Conservation (phyloP, 2,888 invertebrate genomes). For the Rotaria magnacalcarata region DNA sequence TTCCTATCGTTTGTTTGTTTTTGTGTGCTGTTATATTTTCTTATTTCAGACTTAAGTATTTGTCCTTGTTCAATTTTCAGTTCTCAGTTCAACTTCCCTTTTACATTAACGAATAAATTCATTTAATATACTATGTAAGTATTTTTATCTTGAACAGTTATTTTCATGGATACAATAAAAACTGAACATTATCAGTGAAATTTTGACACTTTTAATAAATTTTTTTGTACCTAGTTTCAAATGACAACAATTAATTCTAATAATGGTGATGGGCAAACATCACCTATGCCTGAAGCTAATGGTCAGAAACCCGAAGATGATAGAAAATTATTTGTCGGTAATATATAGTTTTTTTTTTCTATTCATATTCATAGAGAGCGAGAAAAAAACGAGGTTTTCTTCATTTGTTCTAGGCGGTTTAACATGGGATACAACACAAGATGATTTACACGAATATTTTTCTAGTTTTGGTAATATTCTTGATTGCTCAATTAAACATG, state of each 20-base stretch:
- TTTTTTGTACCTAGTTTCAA: not conserved
- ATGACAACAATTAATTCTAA: constrained; percentile 26
- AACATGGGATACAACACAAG: constrained; percentile 35
- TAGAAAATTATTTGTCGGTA: constrained; percentile 37
- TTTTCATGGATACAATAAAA: not conserved
- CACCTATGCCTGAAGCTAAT: not conserved
- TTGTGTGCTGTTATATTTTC: not conserved
- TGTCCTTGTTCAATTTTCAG: not conserved
- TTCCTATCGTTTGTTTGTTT: not conserved
- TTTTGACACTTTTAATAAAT: not conserved
- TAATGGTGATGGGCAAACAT: not conserved
- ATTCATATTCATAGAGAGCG: not conserved
- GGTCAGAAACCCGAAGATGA: constrained; percentile 21
- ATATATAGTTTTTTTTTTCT: not conserved
- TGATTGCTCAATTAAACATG: constrained; percentile 34
- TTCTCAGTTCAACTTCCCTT: not conserved
- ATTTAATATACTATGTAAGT: constrained; percentile 10
- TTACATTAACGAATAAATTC: constrained; percentile 7
- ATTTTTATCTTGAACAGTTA: not conserved
- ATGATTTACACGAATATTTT: constrained; percentile 32
- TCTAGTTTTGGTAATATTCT: constrained; percentile 20
- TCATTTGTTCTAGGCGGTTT: not conserved
- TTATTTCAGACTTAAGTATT: not conserved
- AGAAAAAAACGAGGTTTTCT: not conserved
- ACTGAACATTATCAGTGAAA: not conserved